phyloP scores from a whole-genome alignment of 2,888 invertebrate genomes.

The Eudemis profundana region DNA sequence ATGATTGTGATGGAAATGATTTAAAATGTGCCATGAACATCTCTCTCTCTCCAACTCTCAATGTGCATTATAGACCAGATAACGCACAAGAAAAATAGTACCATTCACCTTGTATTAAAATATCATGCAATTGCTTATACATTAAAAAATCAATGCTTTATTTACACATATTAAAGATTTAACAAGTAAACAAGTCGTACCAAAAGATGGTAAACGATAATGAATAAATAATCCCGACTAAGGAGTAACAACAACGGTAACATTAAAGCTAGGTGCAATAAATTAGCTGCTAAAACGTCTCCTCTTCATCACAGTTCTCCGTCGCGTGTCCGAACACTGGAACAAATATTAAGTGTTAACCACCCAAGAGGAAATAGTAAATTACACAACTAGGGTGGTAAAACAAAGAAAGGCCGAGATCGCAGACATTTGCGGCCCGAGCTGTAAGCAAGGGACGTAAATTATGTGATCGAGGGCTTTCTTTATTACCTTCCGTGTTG shows the following conservation, averaged over 20 bases:
- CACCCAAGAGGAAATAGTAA: no score
- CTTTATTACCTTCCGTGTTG: conserved; percentile 21
- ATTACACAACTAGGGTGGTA: no score
- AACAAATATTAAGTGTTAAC: no score
- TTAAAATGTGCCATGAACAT: conserved; percentile 65
- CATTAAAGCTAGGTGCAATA: conserved; percentile 71
- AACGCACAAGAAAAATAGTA: conserved; percentile 75
- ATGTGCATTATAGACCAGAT: conserved; percentile 76
- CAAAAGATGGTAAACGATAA: conserved; percentile 70
- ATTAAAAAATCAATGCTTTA: conserved; percentile 70
- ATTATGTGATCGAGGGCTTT: no score
- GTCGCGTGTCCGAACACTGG: conserved; percentile 96
- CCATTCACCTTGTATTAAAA: conserved; percentile 68
- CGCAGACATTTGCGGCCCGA: no score
- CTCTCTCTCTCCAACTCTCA: no score
- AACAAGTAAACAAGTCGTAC: conserved; percentile 70
- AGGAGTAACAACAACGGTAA: conserved; percentile 81
- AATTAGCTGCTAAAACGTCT: conserved; percentile 88
- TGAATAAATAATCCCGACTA: conserved; percentile 74
- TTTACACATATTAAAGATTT: conserved; percentile 72
- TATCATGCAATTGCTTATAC: conserved; percentile 69
- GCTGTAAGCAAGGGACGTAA: no score
- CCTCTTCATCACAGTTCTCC: conserved; percentile 93
- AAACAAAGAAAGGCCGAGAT: no score
- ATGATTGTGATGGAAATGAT: conserved; percentile 75